These are phyloP conservation scores for Chrysochloris asiatica DNA, from an alignment of 2,113 vertebrate species.

Conservation along the genomic window DNA sequence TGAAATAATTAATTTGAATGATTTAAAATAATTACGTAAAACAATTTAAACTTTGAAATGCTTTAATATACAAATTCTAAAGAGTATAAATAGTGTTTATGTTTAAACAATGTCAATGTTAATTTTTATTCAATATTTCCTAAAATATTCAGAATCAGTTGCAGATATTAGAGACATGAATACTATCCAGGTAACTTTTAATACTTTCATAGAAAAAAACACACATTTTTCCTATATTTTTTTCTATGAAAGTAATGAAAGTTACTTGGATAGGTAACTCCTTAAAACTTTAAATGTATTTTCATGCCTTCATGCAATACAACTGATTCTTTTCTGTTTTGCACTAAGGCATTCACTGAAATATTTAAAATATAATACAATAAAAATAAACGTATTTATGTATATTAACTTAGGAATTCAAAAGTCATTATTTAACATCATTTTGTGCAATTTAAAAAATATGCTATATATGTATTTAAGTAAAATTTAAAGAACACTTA, in stretches of 20 bases:
- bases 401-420: conserved; percentile 51
- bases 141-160: neutral
- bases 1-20: neutral
- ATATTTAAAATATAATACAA: conserved; percentile 39
- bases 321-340: neutral
- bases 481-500: neutral
- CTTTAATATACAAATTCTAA: conserved; percentile 5
- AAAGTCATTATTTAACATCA: neutral
- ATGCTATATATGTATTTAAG: neutral
- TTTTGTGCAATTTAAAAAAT: neutral
- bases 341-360: conserved; percentile 8
- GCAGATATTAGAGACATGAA: neutral
- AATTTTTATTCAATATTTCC: neutral
- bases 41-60: neutral
- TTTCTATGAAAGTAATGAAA: too few relatives aligned
- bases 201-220: neutral
- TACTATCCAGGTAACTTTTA: neutral
- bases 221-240: neutral
- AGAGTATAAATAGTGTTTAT: neutral
- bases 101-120: neutral
- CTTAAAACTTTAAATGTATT: conserved; percentile 2
- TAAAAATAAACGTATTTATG: neutral
- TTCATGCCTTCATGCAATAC: neutral
- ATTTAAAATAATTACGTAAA: neutral
- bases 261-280: too few relatives aligned